phyloP scores from a whole-genome alignment of 92 coral and sea anemone genomes.

The Plumapathes pennacea region DNA sequence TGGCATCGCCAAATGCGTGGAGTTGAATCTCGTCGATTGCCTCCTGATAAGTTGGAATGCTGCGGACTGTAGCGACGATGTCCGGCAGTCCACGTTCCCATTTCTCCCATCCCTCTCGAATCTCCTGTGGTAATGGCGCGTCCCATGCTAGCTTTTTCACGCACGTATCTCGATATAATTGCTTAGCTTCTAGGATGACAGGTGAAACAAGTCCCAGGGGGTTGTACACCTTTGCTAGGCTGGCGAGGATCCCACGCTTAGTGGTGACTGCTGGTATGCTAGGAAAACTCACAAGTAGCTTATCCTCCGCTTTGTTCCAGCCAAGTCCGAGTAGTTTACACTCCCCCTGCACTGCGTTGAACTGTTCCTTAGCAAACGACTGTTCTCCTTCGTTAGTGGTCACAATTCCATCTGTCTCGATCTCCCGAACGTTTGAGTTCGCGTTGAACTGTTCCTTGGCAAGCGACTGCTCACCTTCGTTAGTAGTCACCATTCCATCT shows the following conservation, averaged over 20 bases:
- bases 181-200: conserved; percentile 35
- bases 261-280: conserved; percentile 25
- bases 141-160: conserved; percentile 41
- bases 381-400: too few species aligned
- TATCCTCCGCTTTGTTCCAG: conserved; percentile 43
- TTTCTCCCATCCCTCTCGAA: conserved; percentile 20
- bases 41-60: conserved; percentile 38
- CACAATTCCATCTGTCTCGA: too few species aligned
- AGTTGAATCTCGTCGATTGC: conserved; percentile 46
- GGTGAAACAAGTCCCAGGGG: conserved; percentile 58
- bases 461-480: conserved; percentile 3
- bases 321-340: conserved; percentile 32
- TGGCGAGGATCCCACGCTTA: conserved; percentile 31
- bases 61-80: conserved; percentile 24
- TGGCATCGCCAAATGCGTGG: conserved; percentile 66
- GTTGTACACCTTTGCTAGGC: conserved; percentile 49
- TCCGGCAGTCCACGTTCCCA: conserved; percentile 39
- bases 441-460: conserved; percentile 18
- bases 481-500: neutral
- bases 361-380: conserved; percentile 41
- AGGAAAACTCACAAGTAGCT: conserved; percentile 23
- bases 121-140: conserved; percentile 26
- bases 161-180: conserved; percentile 41
- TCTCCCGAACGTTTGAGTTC: neutral
- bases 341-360: conserved; percentile 5